Conservation (phyloP, 2,888 invertebrate genomes). For the Dastarcus helophoroides region DNA sequence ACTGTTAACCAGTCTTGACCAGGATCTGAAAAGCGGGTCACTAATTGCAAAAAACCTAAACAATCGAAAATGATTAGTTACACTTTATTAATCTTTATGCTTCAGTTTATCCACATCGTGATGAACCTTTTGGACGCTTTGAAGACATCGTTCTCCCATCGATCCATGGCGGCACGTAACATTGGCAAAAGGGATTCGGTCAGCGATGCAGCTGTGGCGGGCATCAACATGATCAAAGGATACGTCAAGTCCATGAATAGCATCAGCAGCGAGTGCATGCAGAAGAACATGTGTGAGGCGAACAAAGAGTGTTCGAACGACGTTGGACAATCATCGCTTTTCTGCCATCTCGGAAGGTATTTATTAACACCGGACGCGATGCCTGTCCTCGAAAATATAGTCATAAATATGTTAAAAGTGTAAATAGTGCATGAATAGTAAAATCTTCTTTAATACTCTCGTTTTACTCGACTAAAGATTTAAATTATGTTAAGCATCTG, state of each 20-base stretch:
- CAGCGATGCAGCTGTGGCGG: constrained; percentile 80
- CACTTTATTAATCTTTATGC: too few relatives aligned
- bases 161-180: constrained; percentile 73
- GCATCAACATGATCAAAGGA: constrained; percentile 80
- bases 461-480: too few relatives aligned
- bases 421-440: too few relatives aligned
- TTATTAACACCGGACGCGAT: too few relatives aligned
- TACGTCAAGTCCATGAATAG: constrained; percentile 72
- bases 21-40: too few relatives aligned
- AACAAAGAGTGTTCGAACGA: constrained; percentile 77
- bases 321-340: constrained; percentile 69
- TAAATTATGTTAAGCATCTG: too few relatives aligned
- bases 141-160: constrained; percentile 86
- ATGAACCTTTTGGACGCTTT: constrained; percentile 83
- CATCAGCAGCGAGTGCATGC: constrained; percentile 70
- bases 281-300: constrained; percentile 83
- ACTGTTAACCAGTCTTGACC: too few relatives aligned
- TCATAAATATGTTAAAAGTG: too few relatives aligned
- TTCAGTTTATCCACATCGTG: constrained; percentile 84
- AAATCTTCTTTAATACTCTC: too few relatives aligned
- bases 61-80: too few relatives aligned
- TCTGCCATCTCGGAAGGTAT: constrained; percentile 90
- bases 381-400: too few relatives aligned
- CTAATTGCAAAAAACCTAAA: too few relatives aligned
- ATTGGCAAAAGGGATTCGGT: constrained; percentile 80